Evolutionary conservation across 2,888 invertebrate species (phyloP), one percentile per base, ranked within the genome.

Genomic region (Blera fallax): DNA sequence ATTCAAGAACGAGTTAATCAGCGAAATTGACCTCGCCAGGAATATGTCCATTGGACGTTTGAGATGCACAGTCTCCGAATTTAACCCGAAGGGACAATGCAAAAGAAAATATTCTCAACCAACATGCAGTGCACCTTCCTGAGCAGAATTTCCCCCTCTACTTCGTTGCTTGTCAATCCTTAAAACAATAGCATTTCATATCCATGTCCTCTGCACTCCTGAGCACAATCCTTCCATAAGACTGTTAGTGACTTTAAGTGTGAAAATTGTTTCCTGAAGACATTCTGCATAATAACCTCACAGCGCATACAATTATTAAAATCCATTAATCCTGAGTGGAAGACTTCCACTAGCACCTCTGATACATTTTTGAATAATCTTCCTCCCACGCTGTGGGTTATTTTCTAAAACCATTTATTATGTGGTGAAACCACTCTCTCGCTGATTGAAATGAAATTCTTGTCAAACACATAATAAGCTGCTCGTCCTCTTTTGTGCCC

Each of bases 391-490:
- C 24, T 40, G 48, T 10, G 7, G 34, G 24, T 37, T 40, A 52
- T 27, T 60, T 50, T 7, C 37, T 27, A 37, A 18, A 50, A 24
- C 50, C 72, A 50, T 40, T 37, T 60, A 29, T 40, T 14, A 5
- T 32, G 56, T 18, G 37, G 43, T 56, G 52, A 2, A 50, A 60
- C 65, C 52, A 67, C 45, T n/a, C 56, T 37, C 18, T 10, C 48
- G 8, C 8, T 21, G n/a, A 64, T 32, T 54, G 43, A 54, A 78
- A 34, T 56, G 62, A 14, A 48, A 24, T 62, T 56, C 56, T 50
- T 79, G 56, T 64, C 58, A 70, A 64, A 64, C 64, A 50, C 54
- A 78, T 50, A 72, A 62, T 54, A 64, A 60, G 40, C 62, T 24
- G 10, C 32, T 24, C 64, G 27, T 40, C 34, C 34, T 64, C 0